A percentile compares a stretch with the other conserved stretches of the same genome.
Conservation (phyloP, 2,797 vertebrate species). For the Molothrus ater region DNA sequence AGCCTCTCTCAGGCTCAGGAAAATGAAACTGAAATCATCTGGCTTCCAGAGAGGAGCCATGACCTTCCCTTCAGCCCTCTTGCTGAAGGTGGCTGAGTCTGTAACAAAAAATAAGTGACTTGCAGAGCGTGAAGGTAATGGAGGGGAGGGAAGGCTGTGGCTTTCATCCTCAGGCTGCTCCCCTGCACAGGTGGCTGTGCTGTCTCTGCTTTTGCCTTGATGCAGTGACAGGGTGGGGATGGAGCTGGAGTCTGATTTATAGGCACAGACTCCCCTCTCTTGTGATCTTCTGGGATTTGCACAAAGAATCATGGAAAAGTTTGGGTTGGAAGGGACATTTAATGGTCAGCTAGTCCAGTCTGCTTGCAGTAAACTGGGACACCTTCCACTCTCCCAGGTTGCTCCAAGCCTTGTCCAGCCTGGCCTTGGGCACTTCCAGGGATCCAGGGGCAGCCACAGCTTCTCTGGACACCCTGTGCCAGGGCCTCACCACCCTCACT, state of each 20-base stretch:
- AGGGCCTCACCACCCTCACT: accelerated
- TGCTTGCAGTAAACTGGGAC: background rate
- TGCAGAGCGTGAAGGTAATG: background rate
- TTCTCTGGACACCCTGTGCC: background rate
- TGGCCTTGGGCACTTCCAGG: background rate
- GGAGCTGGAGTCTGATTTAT: background rate
- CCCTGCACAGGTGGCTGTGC: background rate
- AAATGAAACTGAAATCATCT: background rate
- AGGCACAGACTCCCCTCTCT: background rate
- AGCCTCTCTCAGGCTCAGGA: background rate
- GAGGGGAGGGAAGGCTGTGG: background rate
- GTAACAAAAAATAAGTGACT: background rate
- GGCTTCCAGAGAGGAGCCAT: background rate
- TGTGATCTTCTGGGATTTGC: background rate
- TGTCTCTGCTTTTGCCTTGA: background rate
- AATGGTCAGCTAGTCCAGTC: background rate
- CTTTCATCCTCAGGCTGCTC: background rate
- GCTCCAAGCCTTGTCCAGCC: accelerated
- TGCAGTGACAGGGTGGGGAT: background rate
- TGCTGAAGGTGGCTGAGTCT: background rate
- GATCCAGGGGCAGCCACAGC: background rate
- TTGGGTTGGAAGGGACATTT: background rate
- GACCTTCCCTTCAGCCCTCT: background rate
- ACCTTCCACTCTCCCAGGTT: accelerated
- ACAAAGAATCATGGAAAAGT: background rate